Base-by-base conservation (phyloP, 2,888 invertebrate species). In the Tupiocoris notatus region DNA sequence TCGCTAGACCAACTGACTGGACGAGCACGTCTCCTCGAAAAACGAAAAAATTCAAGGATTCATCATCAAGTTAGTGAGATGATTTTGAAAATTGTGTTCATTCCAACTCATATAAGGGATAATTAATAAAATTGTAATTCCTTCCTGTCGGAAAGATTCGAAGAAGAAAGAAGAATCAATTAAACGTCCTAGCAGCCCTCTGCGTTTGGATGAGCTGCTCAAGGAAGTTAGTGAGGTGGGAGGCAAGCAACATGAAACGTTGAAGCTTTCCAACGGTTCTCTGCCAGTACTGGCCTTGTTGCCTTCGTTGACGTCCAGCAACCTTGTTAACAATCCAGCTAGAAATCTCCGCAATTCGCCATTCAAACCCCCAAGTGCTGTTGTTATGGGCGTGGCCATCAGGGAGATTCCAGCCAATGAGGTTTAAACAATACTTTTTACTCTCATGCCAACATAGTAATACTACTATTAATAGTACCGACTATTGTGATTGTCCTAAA, bases 321-420 rank as follows among this genome's bases (percentile, higher is more conserved):
- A 68, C 21, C 56, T 78, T 9, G 73, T 67, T 6, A 24, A 76
- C 24, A 76, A 78, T 54, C 78, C 79, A 59, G 75, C 79, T 22
- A 66, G 77, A 61, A 79, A 78, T 63, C 62, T 78, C 2, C 57
- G 78, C 16, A 67, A 73, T 24, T 79, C 79, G 1, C 80, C 80
- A 1, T 80, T 80, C 68, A 80, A 79, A 56, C 78, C 80, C 2
- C 79, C 80, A 12, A 77, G 79, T 25, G 77, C 79, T 7, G 80
- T 80, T 16, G 78, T 79, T 2, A 80, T 80, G 80, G 80, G 80
- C 0, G 79, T 81, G 3, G 80, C 79, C 22, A 79, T 81, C 16
- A 80, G 80, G 67, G 81, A 81, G 78, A 80, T 79, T 39, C 80
- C 81, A 58, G 79, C 79, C 12, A 81, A 80, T 78, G 81, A 81